A percentile compares a stretch with the other conserved stretches of the same genome.
Evolutionary conservation across 2,888 invertebrate species (phyloP).

Genomic region (Drosophila phalerata): DNA sequence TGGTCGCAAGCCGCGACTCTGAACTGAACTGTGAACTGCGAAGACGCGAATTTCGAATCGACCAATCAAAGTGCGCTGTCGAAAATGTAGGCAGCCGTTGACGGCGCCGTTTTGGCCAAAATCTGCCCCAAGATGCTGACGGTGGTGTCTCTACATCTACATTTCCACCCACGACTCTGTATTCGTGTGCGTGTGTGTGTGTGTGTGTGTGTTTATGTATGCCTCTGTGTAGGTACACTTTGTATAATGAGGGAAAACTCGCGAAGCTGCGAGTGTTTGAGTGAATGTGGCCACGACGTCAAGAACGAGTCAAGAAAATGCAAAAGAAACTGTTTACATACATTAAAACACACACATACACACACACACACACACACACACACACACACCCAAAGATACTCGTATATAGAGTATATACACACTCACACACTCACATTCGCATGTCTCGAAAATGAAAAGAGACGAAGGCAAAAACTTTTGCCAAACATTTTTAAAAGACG

Average conservation of each 20-base stretch:
- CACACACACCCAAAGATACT: not conserved
- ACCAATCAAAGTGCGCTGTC: constrained; percentile 61
- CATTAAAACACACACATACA: constrained; percentile 5
- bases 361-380: not conserved
- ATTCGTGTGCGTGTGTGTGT: not conserved
- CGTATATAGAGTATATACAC: constrained; percentile 11
- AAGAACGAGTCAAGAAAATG: constrained; percentile 44
- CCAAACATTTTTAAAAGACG: constrained; percentile 42
- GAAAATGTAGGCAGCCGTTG: constrained; percentile 43
- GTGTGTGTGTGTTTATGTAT: not conserved
- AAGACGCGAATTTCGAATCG: constrained; percentile 52
- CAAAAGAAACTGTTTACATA: constrained; percentile 22
- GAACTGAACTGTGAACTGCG: constrained; percentile 5
- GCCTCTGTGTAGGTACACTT: constrained; percentile 17
- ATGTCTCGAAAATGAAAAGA: constrained; percentile 23
- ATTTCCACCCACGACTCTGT: constrained; percentile 1
- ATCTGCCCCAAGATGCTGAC: constrained; percentile 20
- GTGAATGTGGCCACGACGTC: constrained; percentile 7
- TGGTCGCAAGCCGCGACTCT: constrained; percentile 20
- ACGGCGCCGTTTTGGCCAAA: constrained; percentile 10
- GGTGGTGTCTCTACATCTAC: constrained; percentile 14
- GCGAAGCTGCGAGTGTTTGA: constrained; percentile 37
- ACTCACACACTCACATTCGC: constrained; percentile 1
- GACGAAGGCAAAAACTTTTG: constrained; percentile 38
- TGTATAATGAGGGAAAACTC: constrained; percentile 58